Conservation (phyloP, 2,113 vertebrate species). For the Aegotheles bennettii region DNA sequence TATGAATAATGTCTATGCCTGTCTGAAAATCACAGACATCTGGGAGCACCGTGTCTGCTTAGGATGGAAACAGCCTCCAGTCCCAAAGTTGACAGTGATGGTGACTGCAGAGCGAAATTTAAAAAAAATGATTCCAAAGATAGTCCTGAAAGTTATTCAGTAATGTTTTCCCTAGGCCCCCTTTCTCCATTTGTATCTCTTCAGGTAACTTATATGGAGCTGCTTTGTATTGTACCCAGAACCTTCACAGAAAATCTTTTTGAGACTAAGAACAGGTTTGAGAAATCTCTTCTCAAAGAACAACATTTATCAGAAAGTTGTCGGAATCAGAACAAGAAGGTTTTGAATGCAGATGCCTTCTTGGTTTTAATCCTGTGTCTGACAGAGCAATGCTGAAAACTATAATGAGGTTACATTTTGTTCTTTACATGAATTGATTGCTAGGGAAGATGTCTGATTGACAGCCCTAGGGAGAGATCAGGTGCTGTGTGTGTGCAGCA, state of each 20-base stretch:
- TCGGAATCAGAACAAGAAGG: neutral
- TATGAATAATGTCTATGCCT: neutral
- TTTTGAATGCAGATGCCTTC: neutral
- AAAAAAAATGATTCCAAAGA: neutral
- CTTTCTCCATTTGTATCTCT: neutral
- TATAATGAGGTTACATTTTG: slow-evolving; percentile 7
- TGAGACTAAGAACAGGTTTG: neutral
- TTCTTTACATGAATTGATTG: slow-evolving; percentile 4
- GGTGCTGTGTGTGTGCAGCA: slow-evolving; percentile 19
- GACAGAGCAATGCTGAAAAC: neutral
- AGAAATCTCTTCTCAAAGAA: neutral
- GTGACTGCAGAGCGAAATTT: neutral
- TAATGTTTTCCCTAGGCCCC: neutral
- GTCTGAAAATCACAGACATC: neutral
- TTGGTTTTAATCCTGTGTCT: slow-evolving; percentile 6
- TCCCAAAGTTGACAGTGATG: neutral
- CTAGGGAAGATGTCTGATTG: neutral
- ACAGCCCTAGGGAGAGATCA: neutral
- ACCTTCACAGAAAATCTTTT: neutral
- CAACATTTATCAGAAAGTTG: neutral
- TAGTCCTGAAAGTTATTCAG: neutral
- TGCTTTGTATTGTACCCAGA: neutral
- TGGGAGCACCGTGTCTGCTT: neutral
- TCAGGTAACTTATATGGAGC: neutral
- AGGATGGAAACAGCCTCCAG: neutral